phyloP scores from a whole-genome alignment of 2,113 vertebrate species.

The Eleginops maclovinus region DNA sequence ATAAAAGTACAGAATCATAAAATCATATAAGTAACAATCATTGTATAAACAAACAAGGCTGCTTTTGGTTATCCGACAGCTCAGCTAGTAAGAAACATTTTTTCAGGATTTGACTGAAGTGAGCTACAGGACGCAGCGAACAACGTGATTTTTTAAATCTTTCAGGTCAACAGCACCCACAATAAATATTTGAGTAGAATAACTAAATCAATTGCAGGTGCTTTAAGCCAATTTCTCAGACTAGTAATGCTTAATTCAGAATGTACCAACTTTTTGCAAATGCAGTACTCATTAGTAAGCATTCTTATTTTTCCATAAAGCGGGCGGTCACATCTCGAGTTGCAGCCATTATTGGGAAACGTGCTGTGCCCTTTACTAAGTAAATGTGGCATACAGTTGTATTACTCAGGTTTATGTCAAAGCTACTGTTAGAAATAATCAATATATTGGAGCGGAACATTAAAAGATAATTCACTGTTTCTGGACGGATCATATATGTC shows the following conservation, averaged over 20 bases:
- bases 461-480: too few relatives aligned
- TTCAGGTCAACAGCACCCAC: too few relatives aligned
- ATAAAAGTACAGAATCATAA: neutral
- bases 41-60: constrained; percentile 12
- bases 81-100: neutral
- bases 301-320: neutral
- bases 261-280: neutral
- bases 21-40: neutral
- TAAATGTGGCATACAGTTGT: too few relatives aligned
- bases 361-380: constrained; percentile 5
- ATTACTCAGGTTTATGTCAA: too few relatives aligned
- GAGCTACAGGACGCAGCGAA: neutral
- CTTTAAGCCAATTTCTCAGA: too few relatives aligned
- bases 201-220: too few relatives aligned
- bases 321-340: neutral
- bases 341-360: constrained; percentile 1
- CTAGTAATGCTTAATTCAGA: neutral
- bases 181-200: too few relatives aligned
- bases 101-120: neutral
- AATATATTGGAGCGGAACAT: too few relatives aligned
- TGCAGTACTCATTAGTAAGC: neutral
- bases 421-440: too few relatives aligned
- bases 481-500: too few relatives aligned
- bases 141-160: neutral
- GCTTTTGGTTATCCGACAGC: too few relatives aligned